Evolutionary conservation across 2,888 invertebrate genomes (phyloP), one percentile per base, ranked within the genome.

Genomic region (Creontiades dilutus): DNA sequence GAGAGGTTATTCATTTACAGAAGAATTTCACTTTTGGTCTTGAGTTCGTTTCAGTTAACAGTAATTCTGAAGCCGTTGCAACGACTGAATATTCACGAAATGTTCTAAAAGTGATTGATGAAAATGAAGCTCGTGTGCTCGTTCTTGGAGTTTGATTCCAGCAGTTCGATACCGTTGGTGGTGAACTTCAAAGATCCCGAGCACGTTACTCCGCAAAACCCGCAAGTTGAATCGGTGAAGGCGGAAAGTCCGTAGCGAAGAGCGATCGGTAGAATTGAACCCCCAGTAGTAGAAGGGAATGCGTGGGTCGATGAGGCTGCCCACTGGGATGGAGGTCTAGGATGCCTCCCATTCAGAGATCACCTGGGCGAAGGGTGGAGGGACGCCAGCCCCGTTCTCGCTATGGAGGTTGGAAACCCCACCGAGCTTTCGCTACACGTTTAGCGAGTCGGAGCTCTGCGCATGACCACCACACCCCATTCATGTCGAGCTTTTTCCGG

Each of bases 381-480:
- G 68, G 19, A n/a, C 19, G 9, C 68, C 68, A 3, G 23, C 23
- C 23, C 68, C 68, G 68, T 68, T 23, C 68, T 23, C 23, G 68
- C 13, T 27, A 27, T 68, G 27, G 68, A 68, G 23, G 23, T 68
- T 68, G 68, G 23, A 68, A 61, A 61, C 61, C 12, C 61, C 61
- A 61, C 37, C 37, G 1, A 68, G 27, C 19, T 23, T 13, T 27
- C 11, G 27, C 68, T 0, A 68, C 23, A 68, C 68, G 23, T 23
- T 23, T 23, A 68, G 23, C 61, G 61, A 68, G 23, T 13, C 57
- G n/a, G n/a, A n/a, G 14, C 23, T 68, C 68, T 37, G 78, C 78
- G 78, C 78, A 78, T 37, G 78, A 7, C 47, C 46, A 78, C 78
- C 78, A 78, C 78, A 78, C 78, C 78, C 78, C 78, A 78, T 78